These are phyloP conservation scores for Metacarcinus magister DNA, from an alignment of 2,888 invertebrate species.

Conservation along the genomic window DNA sequence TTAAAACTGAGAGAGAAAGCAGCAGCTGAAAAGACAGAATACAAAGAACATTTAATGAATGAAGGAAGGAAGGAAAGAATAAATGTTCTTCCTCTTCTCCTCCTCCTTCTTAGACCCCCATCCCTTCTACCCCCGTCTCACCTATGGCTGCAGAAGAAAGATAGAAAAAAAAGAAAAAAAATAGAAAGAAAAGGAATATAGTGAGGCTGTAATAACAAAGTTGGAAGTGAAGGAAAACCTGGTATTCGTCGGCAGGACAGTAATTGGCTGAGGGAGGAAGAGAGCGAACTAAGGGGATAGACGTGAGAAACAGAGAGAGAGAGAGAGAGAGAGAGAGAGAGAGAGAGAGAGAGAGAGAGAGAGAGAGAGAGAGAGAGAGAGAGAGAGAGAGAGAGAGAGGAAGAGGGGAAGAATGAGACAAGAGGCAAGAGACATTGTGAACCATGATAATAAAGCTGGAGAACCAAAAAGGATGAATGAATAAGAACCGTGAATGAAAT, in stretches of 20 bases:
- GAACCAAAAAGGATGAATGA: not conserved
- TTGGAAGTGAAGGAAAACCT: conserved; percentile 41
- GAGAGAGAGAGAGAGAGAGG: not conserved
- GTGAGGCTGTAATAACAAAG: not conserved
- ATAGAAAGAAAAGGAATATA: too few relatives aligned
- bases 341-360: not conserved
- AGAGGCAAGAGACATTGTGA: not conserved
- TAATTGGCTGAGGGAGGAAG: conserved; percentile 1
- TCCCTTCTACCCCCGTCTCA: not conserved
- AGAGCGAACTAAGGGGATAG: not conserved
- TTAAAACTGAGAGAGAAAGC: not conserved
- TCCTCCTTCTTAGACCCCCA: not conserved
- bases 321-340: not conserved
- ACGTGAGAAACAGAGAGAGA: not conserved
- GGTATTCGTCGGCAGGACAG: not conserved
- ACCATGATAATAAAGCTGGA: not conserved
- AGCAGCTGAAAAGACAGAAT: not conserved
- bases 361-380: not conserved
- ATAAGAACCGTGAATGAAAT: not conserved
- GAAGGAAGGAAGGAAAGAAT: not conserved
- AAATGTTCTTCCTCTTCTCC: not conserved
- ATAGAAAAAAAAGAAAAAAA: not conserved
- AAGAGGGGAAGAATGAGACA: not conserved
- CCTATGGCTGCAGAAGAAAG: not conserved
- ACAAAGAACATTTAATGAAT: not conserved